Evolutionary conservation across 53 echinoderm and acorn worm species (phyloP).

Genomic region (Holothuria leucospilota): DNA sequence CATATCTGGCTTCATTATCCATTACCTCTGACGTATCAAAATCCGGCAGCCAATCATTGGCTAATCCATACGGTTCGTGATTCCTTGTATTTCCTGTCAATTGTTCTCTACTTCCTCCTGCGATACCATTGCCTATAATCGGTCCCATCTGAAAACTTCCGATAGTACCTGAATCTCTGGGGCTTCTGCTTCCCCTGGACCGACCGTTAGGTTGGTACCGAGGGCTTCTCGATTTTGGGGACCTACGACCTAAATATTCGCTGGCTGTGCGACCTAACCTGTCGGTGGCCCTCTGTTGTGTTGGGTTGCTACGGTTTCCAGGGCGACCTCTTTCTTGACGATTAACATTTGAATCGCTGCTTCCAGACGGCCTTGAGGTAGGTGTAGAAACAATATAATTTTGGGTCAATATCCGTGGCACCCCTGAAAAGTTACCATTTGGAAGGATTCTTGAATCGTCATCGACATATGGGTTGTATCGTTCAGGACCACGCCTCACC

Average conservation of each 20-base stretch:
- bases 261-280: background rate
- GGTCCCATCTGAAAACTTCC: conserved; percentile 25
- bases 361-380: too few species aligned
- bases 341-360: too few species aligned
- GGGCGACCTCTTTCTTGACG: too few species aligned
- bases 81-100: too few species aligned
- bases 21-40: background rate
- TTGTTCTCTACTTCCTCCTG: background rate
- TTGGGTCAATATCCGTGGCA: background rate
- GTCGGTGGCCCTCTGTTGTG: background rate
- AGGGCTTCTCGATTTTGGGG: background rate
- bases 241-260: conserved; percentile 16
- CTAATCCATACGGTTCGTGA: conserved; percentile 2
- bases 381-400: background rate
- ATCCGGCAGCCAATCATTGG: conserved; percentile 10
- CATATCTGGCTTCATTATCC: conserved; percentile 21
- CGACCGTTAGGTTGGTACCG: background rate
- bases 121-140: conserved; percentile 10
- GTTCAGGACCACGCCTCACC: conserved; percentile 29
- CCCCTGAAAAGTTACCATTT: background rate
- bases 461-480: conserved; percentile 34
- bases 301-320: conserved; percentile 1
- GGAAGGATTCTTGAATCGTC: conserved; percentile 18
- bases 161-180: background rate
- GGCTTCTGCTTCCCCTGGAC: background rate